These are phyloP conservation scores for Gasteruption jaculator DNA, from an alignment of 2,888 invertebrate species.

Conservation along the genomic window DNA sequence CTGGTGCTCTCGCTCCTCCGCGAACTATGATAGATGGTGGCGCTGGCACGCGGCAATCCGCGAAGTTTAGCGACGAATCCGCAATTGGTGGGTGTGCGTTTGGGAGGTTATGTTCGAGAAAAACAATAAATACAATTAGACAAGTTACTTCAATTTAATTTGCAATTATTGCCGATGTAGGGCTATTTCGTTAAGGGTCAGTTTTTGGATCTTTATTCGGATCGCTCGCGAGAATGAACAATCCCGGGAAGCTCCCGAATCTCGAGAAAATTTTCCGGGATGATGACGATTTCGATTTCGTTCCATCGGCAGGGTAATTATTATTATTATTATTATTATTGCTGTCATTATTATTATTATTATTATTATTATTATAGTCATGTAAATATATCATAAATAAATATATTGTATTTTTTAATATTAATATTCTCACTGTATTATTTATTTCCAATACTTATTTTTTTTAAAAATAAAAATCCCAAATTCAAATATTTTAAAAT, in stretches of 20 bases:
- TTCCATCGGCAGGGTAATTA: constrained; percentile 38
- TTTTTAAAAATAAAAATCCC: not conserved
- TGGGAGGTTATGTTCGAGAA: too few relatives aligned
- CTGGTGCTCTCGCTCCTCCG: too few relatives aligned
- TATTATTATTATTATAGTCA: not conserved
- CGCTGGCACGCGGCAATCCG: too few relatives aligned
- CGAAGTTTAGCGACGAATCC: too few relatives aligned
- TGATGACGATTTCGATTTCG: constrained; percentile 38
- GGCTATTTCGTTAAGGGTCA: too few relatives aligned
- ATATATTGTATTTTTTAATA: not conserved
- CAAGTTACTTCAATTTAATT: too few relatives aligned
- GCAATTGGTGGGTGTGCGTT: too few relatives aligned
- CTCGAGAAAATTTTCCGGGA: constrained; percentile 41
- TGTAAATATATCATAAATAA: not conserved
- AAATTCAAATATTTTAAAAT: not conserved
- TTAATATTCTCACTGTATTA: not conserved
- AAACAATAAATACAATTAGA: too few relatives aligned
- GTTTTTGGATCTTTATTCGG: too few relatives aligned
- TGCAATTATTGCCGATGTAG: too few relatives aligned
- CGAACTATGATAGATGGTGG: too few relatives aligned
- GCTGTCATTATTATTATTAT: constrained; percentile 11
- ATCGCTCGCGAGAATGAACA: too few relatives aligned
- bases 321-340: constrained; percentile 9
- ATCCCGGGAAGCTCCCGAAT: constrained; percentile 38
- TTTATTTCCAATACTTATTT: constrained; percentile 3